Conservation (phyloP, 1,140 invertebrate genomes). For the Drosophila mayri region DNA sequence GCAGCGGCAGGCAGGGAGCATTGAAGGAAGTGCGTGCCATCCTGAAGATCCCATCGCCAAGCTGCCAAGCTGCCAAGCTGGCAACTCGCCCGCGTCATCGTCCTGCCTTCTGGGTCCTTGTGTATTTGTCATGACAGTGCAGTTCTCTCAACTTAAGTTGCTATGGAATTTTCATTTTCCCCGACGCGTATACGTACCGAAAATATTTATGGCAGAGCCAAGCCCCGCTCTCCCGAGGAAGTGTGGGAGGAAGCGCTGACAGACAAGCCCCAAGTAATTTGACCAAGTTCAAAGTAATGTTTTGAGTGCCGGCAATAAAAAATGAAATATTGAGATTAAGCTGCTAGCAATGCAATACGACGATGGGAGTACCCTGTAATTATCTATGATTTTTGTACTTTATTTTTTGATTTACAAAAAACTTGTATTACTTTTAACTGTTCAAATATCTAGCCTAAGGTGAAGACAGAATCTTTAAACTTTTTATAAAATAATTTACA, state of each 20-base stretch:
- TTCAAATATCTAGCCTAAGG: too few species aligned
- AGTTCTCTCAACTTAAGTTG: slow-evolving; percentile 39
- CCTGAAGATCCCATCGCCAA: slow-evolving; percentile 20
- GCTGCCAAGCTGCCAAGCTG: background rate
- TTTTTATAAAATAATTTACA: too few species aligned
- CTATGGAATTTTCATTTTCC: slow-evolving; percentile 56
- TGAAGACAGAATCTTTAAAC: too few species aligned
- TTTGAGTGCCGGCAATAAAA: slow-evolving; percentile 49
- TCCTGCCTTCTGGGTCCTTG: slow-evolving; percentile 11
- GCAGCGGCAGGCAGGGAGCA: background rate
- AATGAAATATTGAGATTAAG: slow-evolving; percentile 52
- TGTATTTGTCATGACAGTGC: slow-evolving; percentile 58
- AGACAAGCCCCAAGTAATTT: slow-evolving; percentile 49
- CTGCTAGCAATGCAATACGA: background rate
- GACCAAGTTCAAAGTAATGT: slow-evolving; percentile 53
- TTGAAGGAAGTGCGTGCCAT: slow-evolving; percentile 41
- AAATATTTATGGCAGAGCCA: slow-evolving; percentile 35
- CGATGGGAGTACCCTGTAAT: background rate
- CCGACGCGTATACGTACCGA: slow-evolving; percentile 25
- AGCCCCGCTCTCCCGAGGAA: slow-evolving; percentile 7
- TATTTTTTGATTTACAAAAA: too few species aligned
- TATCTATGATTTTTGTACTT: too few species aligned
- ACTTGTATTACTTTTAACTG: too few species aligned
- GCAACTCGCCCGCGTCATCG: slow-evolving; percentile 34
- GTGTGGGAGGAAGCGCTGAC: slow-evolving; percentile 42